Base-by-base conservation (phyloP, 2,888 invertebrate species). In the Phrixothrix hirtus region DNA sequence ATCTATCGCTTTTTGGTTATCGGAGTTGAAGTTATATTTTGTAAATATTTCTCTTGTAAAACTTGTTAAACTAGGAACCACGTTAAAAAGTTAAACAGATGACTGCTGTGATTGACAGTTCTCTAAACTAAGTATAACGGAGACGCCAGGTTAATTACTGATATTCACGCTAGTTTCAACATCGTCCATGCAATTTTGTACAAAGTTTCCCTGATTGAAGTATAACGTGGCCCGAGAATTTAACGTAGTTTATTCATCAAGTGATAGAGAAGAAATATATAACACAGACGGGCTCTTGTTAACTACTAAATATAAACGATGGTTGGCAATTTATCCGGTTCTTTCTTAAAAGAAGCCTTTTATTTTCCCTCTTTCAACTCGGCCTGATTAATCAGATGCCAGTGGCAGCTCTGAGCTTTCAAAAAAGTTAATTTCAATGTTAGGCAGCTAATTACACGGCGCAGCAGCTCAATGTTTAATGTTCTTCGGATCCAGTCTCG, bases 391-490 rank as follows among this genome's bases (percentile, higher is more conserved):
- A 59, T 59, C 55, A 57, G 52, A 59, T 55, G 59, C 56, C 59
- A 57, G 57, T 54, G 51, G 57, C 59, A 59, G 57, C 31, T 51
- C 43, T 38, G 45, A 25, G 50, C 49, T 56, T 51, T 55, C 48
- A 57, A 59, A 59, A 56, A 59, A 57, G 54, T 57, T 57, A 57
- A 59, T 57, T 59, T 59, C 52, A 61, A 61, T 58, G 61, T 56
- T 58, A 58, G 59, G 58, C 58, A 61, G 58, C 59, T 61, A 61
- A 61, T 61, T 61, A 61, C 59, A 50, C 50, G 55, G 50, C 55
- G 50, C 50, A 50, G 50, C 55, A 55, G 45, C 46, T 50, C 37
- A 32, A 36, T 46, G 41, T 50, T 55, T 55, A 50, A 55, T 50
- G 55, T 46, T 52, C 45, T 55, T 49, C 49, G 44, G 45, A 49